Evolutionary conservation across 2,797 vertebrate species (phyloP).

Genomic region (Pseudochromis fuscus): DNA sequence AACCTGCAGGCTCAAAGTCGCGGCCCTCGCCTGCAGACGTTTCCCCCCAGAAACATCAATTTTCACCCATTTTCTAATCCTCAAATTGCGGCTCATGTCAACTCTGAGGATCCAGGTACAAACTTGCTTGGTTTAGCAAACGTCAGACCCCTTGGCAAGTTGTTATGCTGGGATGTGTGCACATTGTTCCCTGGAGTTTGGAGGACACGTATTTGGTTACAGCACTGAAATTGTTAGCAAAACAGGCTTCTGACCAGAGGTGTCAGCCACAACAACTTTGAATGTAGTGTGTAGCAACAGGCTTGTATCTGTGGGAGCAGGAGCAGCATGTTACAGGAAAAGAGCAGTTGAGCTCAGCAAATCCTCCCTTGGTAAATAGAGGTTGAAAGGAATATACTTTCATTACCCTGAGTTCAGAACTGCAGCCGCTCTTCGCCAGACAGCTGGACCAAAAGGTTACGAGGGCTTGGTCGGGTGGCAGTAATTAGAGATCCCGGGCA

Average conservation of each 20-base stretch:
- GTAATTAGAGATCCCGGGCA: constrained; percentile 74
- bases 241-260: constrained; percentile 11
- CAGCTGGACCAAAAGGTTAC: constrained; percentile 69
- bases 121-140: constrained; percentile 62
- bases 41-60: constrained; percentile 65
- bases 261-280: constrained; percentile 4
- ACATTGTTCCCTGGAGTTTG: constrained; percentile 21
- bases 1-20: constrained; percentile 65
- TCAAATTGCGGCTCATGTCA: constrained; percentile 73
- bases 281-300: constrained; percentile 19
- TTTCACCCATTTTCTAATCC: constrained; percentile 72
- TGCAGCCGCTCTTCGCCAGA: constrained; percentile 53
- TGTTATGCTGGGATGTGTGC: constrained; percentile 29
- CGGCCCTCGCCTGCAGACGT: constrained; percentile 54
- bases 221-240: constrained; percentile 18
- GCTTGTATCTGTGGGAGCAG: constrained; percentile 32
- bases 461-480: constrained; percentile 50
- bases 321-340: constrained; percentile 56
- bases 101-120: constrained; percentile 59
- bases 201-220: constrained; percentile 22
- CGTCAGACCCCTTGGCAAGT: constrained; percentile 47
- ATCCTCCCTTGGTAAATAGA: constrained; percentile 70
- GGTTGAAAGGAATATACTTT: constrained; percentile 70
- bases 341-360: constrained; percentile 54
- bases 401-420: constrained; percentile 56